Base-by-base conservation (phyloP, 1,140 invertebrate genomes). In the Triops longicaudatus region DNA sequence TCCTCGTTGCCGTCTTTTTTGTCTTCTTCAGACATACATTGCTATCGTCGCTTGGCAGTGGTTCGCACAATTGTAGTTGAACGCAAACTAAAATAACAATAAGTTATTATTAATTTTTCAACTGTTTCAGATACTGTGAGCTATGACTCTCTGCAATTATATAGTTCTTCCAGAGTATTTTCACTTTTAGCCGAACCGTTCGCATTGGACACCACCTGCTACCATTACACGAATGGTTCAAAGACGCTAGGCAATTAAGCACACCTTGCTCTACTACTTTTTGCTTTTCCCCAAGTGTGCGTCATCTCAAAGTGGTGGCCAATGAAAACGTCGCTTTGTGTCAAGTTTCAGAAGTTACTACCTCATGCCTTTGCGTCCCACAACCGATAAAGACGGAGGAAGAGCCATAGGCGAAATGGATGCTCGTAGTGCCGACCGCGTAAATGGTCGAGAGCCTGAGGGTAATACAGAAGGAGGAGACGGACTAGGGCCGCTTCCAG, bases 371-470 rank as follows among this genome's bases (percentile, higher is more conserved):
- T 63, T 63, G 50, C 50, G 50, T 63, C 50, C 50, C 50, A 63
- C 50, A 17, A 63, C 50, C 50, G 50, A 17, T 63, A 63, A 63
- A 63, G 50, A 63, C 22, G 50, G 14, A 63, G 50, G 50, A 63
- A 63, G 50, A 63, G 50, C 72, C 22, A 73, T 14, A 7, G 72
- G 72, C 71, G 72, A 75, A 12, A 75, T 43, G 63, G 74, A 75
- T 27, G 42, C 72, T 26, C 77, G 72, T n/a, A 50, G 71, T 26
- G 73, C 71, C 71, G 72, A 73, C 26, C 43, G 72, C 17, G 72
- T 77, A 28, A 77, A 77, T n/a, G 73, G 43, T 11, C 71, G 43
- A 77, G 50, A 63, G 17, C 50, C 50, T 14, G 50, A 63, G 22
- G 50, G 17, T 22, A 2, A 9, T 7, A 63, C 50, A 17, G 22